Percentiles rank a stretch among this genome's conserved stretches.
These are phyloP conservation scores for Eumeta japonica DNA, from an alignment of 1,140 invertebrate species.

Conservation along the genomic window DNA sequence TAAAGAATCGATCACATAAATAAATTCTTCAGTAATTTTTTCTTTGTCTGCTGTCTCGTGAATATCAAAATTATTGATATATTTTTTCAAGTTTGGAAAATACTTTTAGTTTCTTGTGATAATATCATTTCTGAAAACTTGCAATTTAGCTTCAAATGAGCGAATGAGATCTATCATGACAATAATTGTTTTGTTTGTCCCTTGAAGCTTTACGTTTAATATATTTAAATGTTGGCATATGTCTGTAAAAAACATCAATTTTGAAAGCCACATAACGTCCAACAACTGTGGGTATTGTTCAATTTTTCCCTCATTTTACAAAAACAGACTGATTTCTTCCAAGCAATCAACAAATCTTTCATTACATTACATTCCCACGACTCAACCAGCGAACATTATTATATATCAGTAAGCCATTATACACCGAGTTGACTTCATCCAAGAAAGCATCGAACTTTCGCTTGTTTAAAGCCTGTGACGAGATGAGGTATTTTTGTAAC, in stretches of 20 bases:
- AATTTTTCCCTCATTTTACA: conserved; percentile 23
- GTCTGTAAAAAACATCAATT: conserved; percentile 25
- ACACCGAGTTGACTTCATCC: conserved; percentile 24
- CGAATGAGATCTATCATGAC: no score
- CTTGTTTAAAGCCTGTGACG: conserved; percentile 21
- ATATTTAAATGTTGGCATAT: conserved; percentile 21
- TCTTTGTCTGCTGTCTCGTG: conserved; percentile 14
- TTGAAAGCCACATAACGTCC: conserved; percentile 22
- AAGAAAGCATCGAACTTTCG: conserved; percentile 22
- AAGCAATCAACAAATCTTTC: conserved; percentile 32
- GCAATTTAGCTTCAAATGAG: conserved; percentile 17
- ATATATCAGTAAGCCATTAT: conserved; percentile 26
- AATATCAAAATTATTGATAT: conserved; percentile 11
- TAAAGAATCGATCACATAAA: conserved; percentile 19
- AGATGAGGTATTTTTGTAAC: conserved; percentile 24
- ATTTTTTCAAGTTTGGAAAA: conserved; percentile 15
- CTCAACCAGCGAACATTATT: conserved; percentile 32
- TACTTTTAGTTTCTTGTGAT: conserved; percentile 14
- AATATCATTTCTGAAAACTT: conserved; percentile 17
- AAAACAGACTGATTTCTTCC: conserved; percentile 27
- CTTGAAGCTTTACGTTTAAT: conserved; percentile 19
- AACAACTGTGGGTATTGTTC: conserved; percentile 18
- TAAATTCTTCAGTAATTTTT: conserved; percentile 20
- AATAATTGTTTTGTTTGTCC: conserved; percentile 20
- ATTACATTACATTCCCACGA: conserved; percentile 23